Percentiles rank a stretch among this genome's conserved stretches.
These are phyloP conservation scores for Malurus alboscapulatus DNA, from an alignment of 2,113 vertebrate genomes.

Conservation along the genomic window DNA sequence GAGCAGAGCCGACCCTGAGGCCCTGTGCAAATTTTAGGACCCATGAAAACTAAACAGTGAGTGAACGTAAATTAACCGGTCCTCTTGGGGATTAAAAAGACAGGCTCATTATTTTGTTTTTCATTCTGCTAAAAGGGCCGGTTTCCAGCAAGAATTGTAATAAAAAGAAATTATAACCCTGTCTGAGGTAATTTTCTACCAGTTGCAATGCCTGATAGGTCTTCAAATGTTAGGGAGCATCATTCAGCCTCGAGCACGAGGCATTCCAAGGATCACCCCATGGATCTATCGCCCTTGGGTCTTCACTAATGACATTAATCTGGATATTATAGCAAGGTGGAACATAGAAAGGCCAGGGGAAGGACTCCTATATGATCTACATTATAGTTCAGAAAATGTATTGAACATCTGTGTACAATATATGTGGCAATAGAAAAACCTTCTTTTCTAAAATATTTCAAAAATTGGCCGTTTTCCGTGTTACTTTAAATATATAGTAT, in stretches of 20 bases:
- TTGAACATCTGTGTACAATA: constrained; percentile 8
- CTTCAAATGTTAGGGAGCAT: background rate
- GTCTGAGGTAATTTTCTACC: constrained; percentile 49
- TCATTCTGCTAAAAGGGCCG: constrained; percentile 30
- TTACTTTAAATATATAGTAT: constrained; percentile 48
- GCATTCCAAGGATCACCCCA: background rate
- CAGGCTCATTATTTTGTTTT: constrained; percentile 67
- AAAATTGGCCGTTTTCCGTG: constrained; percentile 47
- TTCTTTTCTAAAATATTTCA: constrained; percentile 35
- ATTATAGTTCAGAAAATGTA: constrained; percentile 1
- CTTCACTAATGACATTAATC: background rate
- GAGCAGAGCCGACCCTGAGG: background rate
- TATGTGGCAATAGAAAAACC: constrained; percentile 26
- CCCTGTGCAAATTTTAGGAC: constrained; percentile 28
- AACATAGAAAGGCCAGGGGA: background rate
- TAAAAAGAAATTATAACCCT: constrained; percentile 28
- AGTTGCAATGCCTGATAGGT: constrained; percentile 14
- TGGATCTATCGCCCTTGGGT: background rate
- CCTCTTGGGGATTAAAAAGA: constrained; percentile 57
- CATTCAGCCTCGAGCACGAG: background rate
- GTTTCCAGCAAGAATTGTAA: constrained; percentile 37
- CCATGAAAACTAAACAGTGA: constrained; percentile 37
- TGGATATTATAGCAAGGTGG: background rate
- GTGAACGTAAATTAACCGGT: constrained; percentile 54
- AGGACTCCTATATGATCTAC: background rate